Evolutionary conservation across 2,888 invertebrate genomes (phyloP).

Genomic region (Callyntrura sp.): DNA sequence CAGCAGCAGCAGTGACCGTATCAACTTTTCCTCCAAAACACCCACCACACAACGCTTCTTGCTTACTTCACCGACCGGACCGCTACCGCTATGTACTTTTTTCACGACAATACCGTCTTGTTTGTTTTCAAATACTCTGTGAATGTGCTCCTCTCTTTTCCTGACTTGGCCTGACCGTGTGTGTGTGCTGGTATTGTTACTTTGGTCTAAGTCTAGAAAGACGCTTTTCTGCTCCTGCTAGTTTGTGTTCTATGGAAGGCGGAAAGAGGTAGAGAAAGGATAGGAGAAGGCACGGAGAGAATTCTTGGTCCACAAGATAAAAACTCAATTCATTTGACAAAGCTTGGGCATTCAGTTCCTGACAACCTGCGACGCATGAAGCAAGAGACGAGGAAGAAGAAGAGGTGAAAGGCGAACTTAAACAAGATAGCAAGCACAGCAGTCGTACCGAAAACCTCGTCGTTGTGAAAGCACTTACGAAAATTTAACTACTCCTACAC

Average conservation of each 20-base stretch:
- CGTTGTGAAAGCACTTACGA: background rate
- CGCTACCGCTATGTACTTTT: too few species aligned
- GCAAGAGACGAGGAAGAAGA: conserved; percentile 6
- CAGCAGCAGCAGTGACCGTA: background rate
- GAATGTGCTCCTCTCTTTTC: too few species aligned
- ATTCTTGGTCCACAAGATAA: conserved; percentile 21
- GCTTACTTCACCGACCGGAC: too few species aligned
- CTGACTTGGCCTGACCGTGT: too few species aligned
- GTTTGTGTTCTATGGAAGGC: background rate
- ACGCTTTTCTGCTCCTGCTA: too few species aligned
- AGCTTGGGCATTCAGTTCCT: conserved; percentile 40
- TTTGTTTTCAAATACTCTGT: too few species aligned
- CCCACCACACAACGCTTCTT: too few species aligned
- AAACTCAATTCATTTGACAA: conserved; percentile 25
- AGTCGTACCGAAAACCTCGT: background rate
- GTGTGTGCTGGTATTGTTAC: too few species aligned
- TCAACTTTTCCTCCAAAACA: too few species aligned
- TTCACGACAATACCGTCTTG: too few species aligned
- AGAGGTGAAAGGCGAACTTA: background rate
- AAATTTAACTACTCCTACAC: background rate
- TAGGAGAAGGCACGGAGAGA: background rate
- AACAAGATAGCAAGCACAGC: background rate
- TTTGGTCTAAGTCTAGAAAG: too few species aligned
- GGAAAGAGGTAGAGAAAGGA: background rate
- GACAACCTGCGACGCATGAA: conserved; percentile 39